These are phyloP conservation scores for Anisognathus igniventris DNA, from an alignment of 2,797 vertebrate genomes.

Conservation along the genomic window DNA sequence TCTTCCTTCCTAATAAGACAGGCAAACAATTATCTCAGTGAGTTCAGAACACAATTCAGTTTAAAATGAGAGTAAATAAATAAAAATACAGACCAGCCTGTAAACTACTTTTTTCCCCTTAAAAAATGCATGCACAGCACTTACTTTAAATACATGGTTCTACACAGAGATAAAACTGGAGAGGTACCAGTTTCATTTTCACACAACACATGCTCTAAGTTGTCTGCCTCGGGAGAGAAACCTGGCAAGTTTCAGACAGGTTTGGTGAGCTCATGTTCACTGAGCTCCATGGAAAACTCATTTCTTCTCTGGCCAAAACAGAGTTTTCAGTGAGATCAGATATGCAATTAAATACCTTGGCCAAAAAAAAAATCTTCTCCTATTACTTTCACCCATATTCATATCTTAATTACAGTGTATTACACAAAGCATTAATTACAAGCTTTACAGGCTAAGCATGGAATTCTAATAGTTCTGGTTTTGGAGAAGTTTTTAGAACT, in stretches of 20 bases:
- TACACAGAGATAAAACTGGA: background rate
- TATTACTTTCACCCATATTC: background rate
- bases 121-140: background rate
- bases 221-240: background rate
- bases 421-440: background rate
- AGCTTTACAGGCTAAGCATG: background rate
- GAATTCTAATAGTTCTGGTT: background rate
- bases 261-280: background rate
- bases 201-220: background rate
- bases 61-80: background rate
- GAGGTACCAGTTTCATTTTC: background rate
- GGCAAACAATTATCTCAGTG: background rate
- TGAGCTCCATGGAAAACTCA: background rate
- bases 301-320: background rate
- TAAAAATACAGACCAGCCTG: background rate
- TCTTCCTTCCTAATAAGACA: constrained; percentile 85
- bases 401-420: background rate
- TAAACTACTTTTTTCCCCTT: background rate
- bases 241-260: background rate
- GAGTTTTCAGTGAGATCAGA: background rate
- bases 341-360: background rate
- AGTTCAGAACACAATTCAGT: background rate
- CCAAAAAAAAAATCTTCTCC: background rate
- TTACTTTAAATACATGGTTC: background rate
- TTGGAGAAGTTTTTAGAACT: background rate